Evolutionary conservation across 2,113 vertebrate genomes (phyloP).

Genomic region (Rhinoptilus africanus): DNA sequence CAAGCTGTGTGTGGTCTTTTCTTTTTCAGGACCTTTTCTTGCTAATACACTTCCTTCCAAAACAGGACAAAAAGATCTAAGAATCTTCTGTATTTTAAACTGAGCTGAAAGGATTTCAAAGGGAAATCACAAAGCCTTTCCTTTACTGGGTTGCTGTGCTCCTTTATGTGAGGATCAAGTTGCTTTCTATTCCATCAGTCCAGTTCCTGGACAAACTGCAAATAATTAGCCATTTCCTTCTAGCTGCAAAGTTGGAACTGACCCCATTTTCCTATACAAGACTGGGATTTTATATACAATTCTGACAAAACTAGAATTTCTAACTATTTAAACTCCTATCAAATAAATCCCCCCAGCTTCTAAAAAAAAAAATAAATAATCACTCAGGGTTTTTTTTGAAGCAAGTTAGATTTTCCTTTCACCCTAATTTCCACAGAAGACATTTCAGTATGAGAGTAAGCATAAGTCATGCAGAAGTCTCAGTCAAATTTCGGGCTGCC

Average conservation of each 20-base stretch:
- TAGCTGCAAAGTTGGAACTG: background rate
- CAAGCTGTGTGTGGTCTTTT: background rate
- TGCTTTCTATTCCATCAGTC: background rate
- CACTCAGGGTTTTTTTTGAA: background rate
- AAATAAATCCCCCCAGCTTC: background rate
- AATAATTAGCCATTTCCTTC: background rate
- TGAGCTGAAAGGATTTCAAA: background rate
- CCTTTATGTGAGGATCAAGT: background rate
- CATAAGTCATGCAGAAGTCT: background rate
- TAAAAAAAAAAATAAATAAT: background rate
- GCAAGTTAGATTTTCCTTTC: background rate
- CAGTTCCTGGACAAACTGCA: background rate
- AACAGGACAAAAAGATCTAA: background rate
- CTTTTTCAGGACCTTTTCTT: background rate
- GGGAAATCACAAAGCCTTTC: background rate
- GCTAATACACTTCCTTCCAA: background rate
- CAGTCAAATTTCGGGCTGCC: background rate
- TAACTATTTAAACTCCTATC: background rate
- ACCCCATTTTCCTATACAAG: background rate
- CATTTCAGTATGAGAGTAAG: background rate
- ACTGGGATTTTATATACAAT: background rate
- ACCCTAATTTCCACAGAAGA: background rate
- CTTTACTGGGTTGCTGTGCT: background rate
- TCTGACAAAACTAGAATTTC: background rate
- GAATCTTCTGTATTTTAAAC: slow-evolving; percentile 6